A percentile compares a stretch with the other conserved stretches of the same genome.
These are phyloP conservation scores for Caenorhabditis angaria DNA, from an alignment of 2,888 invertebrate species.

Conservation along the genomic window DNA sequence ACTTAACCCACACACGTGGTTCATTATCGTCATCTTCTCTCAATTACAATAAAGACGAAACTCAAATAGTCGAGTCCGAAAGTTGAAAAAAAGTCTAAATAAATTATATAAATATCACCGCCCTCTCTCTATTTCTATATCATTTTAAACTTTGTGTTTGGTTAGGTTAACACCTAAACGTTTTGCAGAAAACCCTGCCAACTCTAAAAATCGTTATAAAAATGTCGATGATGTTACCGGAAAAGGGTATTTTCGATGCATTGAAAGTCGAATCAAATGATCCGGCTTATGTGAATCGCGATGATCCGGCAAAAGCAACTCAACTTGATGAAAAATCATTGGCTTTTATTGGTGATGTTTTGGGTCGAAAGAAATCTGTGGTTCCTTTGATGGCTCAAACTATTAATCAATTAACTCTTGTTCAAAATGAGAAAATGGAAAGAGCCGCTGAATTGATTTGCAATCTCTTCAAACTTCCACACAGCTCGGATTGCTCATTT, in stretches of 20 bases:
- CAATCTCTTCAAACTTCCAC: constrained; percentile 35
- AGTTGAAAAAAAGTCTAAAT: not conserved
- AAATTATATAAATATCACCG: not conserved
- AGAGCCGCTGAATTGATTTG: constrained; percentile 39
- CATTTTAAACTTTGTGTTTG: not conserved
- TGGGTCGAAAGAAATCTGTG: constrained; percentile 47
- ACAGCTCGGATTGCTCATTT: constrained; percentile 38
- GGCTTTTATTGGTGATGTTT: constrained; percentile 42
- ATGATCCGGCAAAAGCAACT: constrained; percentile 23
- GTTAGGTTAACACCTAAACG: not conserved
- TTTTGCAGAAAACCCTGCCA: not conserved
- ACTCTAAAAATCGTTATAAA: constrained; percentile 20
- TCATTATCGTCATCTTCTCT: not conserved
- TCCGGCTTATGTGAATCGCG: constrained; percentile 23
- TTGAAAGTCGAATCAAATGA: constrained; percentile 33
- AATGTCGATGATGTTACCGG: constrained; percentile 27
- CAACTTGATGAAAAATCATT: constrained; percentile 43
- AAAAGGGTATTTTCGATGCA: constrained; percentile 41
- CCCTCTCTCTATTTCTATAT: not conserved
- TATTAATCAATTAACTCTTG: constrained; percentile 30
- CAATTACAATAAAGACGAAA: not conserved
- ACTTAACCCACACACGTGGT: too few relatives aligned
- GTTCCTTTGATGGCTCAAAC: constrained; percentile 36
- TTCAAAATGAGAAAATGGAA: constrained; percentile 36
- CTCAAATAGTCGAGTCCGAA: not conserved